Percentiles rank a stretch among this genome's conserved stretches.
Evolutionary conservation across 2,888 invertebrate species (phyloP).

Genomic region (Hemicrepidius hirtus): DNA sequence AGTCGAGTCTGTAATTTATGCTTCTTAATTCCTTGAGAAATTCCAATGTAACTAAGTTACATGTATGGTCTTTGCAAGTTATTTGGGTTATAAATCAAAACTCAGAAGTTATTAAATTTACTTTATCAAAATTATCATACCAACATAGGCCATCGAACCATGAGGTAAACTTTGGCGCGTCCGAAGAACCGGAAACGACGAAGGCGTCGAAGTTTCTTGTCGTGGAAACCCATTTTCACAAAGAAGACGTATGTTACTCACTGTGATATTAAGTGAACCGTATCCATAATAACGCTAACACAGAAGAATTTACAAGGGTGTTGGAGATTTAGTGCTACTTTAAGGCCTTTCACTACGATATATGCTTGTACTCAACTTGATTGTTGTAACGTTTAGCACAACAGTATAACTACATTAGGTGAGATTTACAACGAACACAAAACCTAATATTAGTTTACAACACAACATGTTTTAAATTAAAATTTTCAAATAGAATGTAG

Average conservation of each 20-base stretch:
- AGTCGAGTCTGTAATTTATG: constrained; percentile 55
- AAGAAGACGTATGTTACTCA: constrained; percentile 2
- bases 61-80: constrained; percentile 48
- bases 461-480: background rate
- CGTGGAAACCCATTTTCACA: constrained; percentile 72
- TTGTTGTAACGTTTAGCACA: background rate
- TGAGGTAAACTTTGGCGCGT: constrained; percentile 77
- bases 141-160: constrained; percentile 77
- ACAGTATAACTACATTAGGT: background rate
- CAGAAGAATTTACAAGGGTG: constrained; percentile 11
- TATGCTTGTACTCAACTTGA: constrained; percentile 1
- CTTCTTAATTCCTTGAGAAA: constrained; percentile 54
- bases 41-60: constrained; percentile 50
- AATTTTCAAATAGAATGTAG: background rate
- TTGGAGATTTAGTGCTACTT: constrained; percentile 1
- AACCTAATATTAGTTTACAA: background rate
- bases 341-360: constrained; percentile 1
- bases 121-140: constrained; percentile 67
- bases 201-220: constrained; percentile 75
- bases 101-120: constrained; percentile 48
- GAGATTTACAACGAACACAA: constrained; percentile 22
- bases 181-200: constrained; percentile 77
- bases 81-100: constrained; percentile 49
- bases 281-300: constrained; percentile 16
- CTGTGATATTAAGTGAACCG: background rate